Percentiles rank a stretch among this genome's conserved stretches.
Evolutionary conservation across 2,888 invertebrate genomes (phyloP).

Genomic region (Agrotis exclamationis): DNA sequence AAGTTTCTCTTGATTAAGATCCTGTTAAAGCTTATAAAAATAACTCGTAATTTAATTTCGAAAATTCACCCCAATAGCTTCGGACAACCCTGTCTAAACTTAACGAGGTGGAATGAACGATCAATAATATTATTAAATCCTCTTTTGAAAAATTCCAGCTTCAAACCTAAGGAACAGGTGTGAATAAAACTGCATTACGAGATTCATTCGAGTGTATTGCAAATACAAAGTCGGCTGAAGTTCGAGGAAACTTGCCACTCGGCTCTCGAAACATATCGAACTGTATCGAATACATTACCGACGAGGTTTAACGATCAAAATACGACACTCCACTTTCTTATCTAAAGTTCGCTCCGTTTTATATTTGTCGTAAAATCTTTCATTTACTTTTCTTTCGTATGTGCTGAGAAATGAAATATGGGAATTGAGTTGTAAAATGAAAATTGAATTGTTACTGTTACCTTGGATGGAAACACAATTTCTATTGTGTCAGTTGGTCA

Average conservation of each 20-base stretch:
- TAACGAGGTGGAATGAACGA: slow-evolving; percentile 13
- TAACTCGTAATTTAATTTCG: background rate
- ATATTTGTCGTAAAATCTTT: slow-evolving; percentile 64
- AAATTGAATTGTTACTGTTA: slow-evolving; percentile 22
- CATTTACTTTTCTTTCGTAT: slow-evolving; percentile 54
- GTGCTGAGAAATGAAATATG: slow-evolving; percentile 51
- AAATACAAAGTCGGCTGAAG: slow-evolving; percentile 38
- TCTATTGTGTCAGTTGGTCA: background rate
- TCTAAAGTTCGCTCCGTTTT: slow-evolving; percentile 57
- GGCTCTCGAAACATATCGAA: slow-evolving; percentile 38
- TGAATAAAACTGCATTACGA: slow-evolving; percentile 37
- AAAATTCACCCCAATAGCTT: background rate
- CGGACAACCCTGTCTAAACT: slow-evolving; percentile 18
- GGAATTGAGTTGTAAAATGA: slow-evolving; percentile 52
- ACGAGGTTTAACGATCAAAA: slow-evolving; percentile 59
- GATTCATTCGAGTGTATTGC: slow-evolving; percentile 43
- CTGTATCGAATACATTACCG: slow-evolving; percentile 60
- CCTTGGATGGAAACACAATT: slow-evolving; percentile 1
- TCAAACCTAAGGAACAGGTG: slow-evolving; percentile 27
- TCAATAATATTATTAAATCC: slow-evolving; percentile 13
- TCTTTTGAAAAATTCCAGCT: background rate
- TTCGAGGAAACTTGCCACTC: slow-evolving; percentile 60
- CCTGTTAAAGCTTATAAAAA: background rate
- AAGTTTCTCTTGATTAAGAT: too few species aligned
- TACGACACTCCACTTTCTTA: slow-evolving; percentile 59